A percentile compares a stretch with the other conserved stretches of the same genome.
Conservation (phyloP, 1,140 invertebrate species). For the Melitaea cinxia region DNA sequence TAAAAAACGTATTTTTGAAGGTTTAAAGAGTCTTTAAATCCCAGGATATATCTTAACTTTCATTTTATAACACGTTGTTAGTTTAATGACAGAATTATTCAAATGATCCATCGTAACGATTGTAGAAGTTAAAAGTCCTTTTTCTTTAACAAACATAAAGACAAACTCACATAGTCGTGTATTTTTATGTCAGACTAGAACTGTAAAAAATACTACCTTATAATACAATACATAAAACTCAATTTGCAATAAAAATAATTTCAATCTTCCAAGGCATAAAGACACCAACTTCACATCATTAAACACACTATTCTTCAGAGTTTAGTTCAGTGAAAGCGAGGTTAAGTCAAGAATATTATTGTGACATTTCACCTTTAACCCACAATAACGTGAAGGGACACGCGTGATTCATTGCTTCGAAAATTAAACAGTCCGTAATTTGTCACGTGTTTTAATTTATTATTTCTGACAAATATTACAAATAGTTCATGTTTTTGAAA, state of each 20-base stretch:
- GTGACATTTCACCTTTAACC: conserved; percentile 24
- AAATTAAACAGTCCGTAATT: conserved; percentile 24
- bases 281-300: too few species aligned
- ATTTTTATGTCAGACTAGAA: too few species aligned
- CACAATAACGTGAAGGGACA: conserved; percentile 13
- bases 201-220: too few species aligned
- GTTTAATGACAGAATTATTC: too few species aligned
- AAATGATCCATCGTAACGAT: too few species aligned
- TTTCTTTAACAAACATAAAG: too few species aligned
- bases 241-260: too few species aligned
- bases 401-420: conserved; percentile 25
- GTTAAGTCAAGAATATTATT: conserved; percentile 28
- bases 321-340: conserved; percentile 22
- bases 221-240: too few species aligned
- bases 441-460: conserved; percentile 8
- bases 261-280: too few species aligned
- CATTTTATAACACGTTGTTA: neutral
- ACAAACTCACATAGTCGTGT: too few species aligned
- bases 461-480: neutral
- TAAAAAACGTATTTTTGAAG: conserved; percentile 25
- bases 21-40: neutral
- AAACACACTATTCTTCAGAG: conserved; percentile 14
- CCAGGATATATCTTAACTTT: neutral
- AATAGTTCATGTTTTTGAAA: too few species aligned
- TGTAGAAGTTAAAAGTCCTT: too few species aligned